Conservation (phyloP, 1,140 invertebrate genomes). For the Goniozus legneri region DNA sequence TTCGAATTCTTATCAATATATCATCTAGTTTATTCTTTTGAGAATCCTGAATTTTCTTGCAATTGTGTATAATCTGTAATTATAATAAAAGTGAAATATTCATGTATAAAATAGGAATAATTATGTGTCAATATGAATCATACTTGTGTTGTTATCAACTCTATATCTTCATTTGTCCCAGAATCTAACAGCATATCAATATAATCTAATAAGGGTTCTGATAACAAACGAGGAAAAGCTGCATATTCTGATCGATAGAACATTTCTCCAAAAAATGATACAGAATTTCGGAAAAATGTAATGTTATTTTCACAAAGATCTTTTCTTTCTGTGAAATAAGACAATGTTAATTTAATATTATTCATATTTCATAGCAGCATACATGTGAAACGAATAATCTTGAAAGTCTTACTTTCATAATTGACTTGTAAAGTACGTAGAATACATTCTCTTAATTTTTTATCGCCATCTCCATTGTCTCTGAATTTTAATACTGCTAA, state of each 20-base stretch:
- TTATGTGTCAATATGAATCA: no score
- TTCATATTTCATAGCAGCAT: not conserved
- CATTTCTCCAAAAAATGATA: slow-evolving; percentile 18
- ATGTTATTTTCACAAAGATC: slow-evolving; percentile 12
- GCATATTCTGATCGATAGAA: slow-evolving; percentile 10
- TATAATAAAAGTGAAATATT: not conserved
- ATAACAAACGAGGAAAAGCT: slow-evolving; percentile 6
- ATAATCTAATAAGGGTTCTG: slow-evolving; percentile 16
- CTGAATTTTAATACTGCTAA: no score
- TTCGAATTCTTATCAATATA: not conserved
- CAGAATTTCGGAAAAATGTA: slow-evolving; percentile 14
- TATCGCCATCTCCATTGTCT: no score
- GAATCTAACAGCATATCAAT: slow-evolving; percentile 17
- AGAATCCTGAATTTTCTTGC: not conserved
- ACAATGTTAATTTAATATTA: slow-evolving; percentile 5
- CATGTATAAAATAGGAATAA: not conserved
- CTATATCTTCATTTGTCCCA: slow-evolving; percentile 21
- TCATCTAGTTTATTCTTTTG: not conserved
- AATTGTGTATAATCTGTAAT: not conserved
- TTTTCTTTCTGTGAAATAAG: slow-evolving; percentile 17
- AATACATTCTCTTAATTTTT: slow-evolving; percentile 6
- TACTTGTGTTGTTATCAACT: slow-evolving; percentile 13
- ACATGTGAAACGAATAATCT: not conserved
- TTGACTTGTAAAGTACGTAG: slow-evolving; percentile 16
- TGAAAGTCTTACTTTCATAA: slow-evolving; percentile 19